Evolutionary conservation across 2,888 invertebrate species (phyloP).

Genomic region (Scaptomyza cyrtandrae): DNA sequence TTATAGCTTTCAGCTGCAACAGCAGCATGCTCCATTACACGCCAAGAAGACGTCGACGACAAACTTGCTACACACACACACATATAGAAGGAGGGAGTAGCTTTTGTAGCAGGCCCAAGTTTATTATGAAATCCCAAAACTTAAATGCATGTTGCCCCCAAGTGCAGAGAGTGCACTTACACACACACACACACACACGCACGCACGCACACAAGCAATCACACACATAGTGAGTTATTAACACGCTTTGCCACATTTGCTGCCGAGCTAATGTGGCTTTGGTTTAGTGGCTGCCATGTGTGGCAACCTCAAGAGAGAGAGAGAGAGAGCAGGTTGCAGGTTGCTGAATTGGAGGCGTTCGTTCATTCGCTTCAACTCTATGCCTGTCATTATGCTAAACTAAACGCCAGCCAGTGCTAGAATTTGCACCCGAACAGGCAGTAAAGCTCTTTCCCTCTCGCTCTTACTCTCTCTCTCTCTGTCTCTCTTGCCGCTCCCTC

Average conservation of each 20-base stretch:
- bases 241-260: constrained; percentile 80
- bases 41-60: constrained; percentile 56
- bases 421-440: constrained; percentile 71
- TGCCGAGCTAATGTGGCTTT: constrained; percentile 78
- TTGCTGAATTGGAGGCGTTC: constrained; percentile 45
- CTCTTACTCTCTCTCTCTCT: neutral
- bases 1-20: constrained; percentile 45
- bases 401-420: constrained; percentile 78
- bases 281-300: constrained; percentile 72
- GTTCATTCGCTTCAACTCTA: constrained; percentile 41
- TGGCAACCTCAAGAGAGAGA: constrained; percentile 33
- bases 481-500: constrained; percentile 2
- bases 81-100: constrained; percentile 12
- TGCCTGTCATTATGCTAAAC: constrained; percentile 80
- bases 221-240: constrained; percentile 71
- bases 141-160: constrained; percentile 66
- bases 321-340: constrained; percentile 7
- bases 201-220: constrained; percentile 19
- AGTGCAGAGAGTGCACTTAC: constrained; percentile 61
- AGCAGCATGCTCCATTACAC: constrained; percentile 73
- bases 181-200: constrained; percentile 25
- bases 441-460: constrained; percentile 17
- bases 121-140: constrained; percentile 78
- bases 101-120: constrained; percentile 41
- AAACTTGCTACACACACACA: constrained; percentile 38